Evolutionary conservation across 2,797 vertebrate species (phyloP), one percentile per base, ranked within the genome.

Genomic region (Buceros bicornis): DNA sequence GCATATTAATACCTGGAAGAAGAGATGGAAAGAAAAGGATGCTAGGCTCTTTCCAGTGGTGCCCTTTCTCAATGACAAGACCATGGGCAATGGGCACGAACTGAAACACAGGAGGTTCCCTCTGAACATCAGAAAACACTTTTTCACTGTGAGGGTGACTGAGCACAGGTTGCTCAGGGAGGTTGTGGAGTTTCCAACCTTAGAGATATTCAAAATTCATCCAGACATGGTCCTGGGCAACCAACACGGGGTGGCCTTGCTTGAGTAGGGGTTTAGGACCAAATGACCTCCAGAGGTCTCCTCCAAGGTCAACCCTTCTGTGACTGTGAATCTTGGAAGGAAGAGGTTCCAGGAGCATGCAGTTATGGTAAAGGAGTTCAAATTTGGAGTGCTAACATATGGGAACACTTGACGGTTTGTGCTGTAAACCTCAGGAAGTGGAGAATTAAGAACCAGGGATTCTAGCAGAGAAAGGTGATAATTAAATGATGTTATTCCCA

Each of bases 181-280:
- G 5, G 33, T 1, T 48, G 19, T 24, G 5, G 37, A 25, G 11
- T 84, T 78, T 82, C 22, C 28, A 61, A 1, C 13, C 21, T 17
- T 71, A 43, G 4, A 31, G 10, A n/a, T 33, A 37, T 7, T 78
- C 21, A 87, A 82, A 73, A 58, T 6, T 4, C 21, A 3, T 24
- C 28, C 33, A 60, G 43, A 65, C 18, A 8, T 2, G 5, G 19
- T 28, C 53, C 53, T 71, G 26, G 50, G 22, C 17, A 62, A 14
- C 18, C 2, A 2, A 11, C 8, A 37, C 29, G 24, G 26, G 18
- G 16, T 26, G 10, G n/a, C 13, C 45, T 47, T 73, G 8, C 19
- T 37, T 45, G 6, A 72, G 14, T 0, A 69, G 2, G 2, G 33
- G 6, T 0, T 2, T 26, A 81, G 53, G 40, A 64, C 21, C 20